Conservation (phyloP, 2,797 vertebrate genomes). For the Cossypha heuglini region DNA sequence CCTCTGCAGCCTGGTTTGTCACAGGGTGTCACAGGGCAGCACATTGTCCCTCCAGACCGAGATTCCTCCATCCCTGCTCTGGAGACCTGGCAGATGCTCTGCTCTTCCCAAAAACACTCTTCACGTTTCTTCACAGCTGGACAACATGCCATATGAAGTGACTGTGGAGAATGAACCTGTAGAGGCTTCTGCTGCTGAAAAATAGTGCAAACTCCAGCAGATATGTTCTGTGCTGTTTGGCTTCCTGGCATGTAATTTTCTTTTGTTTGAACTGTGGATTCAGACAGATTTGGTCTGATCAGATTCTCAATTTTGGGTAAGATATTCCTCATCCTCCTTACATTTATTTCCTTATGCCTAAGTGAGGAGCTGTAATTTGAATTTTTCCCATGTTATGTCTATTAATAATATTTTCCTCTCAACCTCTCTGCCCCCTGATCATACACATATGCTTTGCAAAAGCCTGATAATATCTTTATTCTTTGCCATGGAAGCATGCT, state of each 20-base stretch:
- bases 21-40: rapidly evolving
- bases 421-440: background rate
- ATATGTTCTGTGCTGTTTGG: background rate
- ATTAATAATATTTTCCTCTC: background rate
- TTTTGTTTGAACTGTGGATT: background rate
- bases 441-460: background rate
- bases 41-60: rapidly evolving
- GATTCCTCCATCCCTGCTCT: background rate
- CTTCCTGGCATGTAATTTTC: background rate
- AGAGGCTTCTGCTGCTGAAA: background rate
- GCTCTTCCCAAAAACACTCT: background rate
- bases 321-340: background rate
- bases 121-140: background rate
- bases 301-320: background rate
- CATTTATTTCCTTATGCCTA: background rate
- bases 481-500: background rate
- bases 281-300: background rate
- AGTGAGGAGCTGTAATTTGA: background rate
- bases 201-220: background rate
- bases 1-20: background rate
- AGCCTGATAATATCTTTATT: background rate
- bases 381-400: background rate
- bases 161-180: background rate
- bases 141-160: background rate
- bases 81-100: background rate